Percentiles rank a stretch among this genome's conserved stretches.
phyloP scores from a whole-genome alignment of 2,113 vertebrate species.

The Pycnonotus jocosus region DNA sequence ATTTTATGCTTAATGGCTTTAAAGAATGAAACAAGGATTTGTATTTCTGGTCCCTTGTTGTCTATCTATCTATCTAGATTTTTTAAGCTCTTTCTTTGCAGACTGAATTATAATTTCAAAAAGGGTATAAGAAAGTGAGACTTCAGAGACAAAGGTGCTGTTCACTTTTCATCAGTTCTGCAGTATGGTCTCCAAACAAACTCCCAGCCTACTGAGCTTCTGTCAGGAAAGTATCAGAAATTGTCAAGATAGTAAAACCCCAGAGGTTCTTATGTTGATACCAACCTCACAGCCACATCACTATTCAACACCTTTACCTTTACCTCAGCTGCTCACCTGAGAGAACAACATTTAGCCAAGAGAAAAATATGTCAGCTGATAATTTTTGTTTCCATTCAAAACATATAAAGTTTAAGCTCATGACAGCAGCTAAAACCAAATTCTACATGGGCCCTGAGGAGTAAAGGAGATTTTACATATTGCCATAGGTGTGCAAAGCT shows the following conservation, averaged over 20 bases:
- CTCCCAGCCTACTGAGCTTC: not conserved
- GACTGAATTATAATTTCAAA: not conserved
- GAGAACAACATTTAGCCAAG: not conserved
- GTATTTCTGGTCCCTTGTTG: not conserved
- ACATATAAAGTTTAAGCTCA: not conserved
- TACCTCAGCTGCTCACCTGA: not conserved
- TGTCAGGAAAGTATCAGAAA: not conserved
- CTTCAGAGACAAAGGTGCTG: not conserved
- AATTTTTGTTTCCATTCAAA: not conserved
- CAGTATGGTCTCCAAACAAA: not conserved
- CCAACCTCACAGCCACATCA: not conserved
- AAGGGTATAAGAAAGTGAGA: not conserved
- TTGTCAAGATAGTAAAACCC: slow-evolving; percentile 34
- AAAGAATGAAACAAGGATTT: not conserved
- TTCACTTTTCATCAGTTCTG: not conserved
- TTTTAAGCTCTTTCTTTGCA: not conserved
- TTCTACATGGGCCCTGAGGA: not conserved
- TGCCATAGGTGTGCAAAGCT: not conserved
- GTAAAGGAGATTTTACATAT: not conserved
- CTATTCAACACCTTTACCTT: not conserved
- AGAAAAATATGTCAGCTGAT: not conserved
- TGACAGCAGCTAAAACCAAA: not conserved
- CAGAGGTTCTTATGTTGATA: slow-evolving; percentile 1
- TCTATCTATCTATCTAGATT: not conserved
- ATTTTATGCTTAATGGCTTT: not conserved